Conservation (phyloP, 2,888 invertebrate genomes). For the Macropis europaea region DNA sequence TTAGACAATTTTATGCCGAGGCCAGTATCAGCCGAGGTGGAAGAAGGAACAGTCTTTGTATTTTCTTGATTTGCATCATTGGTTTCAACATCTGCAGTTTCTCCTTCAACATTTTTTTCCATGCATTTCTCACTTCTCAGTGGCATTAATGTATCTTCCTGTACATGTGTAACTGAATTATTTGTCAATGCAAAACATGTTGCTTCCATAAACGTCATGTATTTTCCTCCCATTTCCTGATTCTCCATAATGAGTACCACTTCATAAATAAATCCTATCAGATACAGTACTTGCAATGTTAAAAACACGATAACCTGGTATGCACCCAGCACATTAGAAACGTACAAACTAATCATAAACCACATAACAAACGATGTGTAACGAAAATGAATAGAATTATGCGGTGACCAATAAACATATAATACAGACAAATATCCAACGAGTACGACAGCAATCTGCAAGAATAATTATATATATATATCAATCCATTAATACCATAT, state of each 20-base stretch:
- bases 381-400: slow-evolving; percentile 85
- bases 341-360: slow-evolving; percentile 88
- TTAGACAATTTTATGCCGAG: slow-evolving; percentile 14
- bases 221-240: slow-evolving; percentile 80
- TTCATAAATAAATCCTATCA: slow-evolving; percentile 85
- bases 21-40: neutral
- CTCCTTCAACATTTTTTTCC: slow-evolving; percentile 1
- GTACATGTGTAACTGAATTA: slow-evolving; percentile 32
- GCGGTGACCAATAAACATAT: slow-evolving; percentile 88
- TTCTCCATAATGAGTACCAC: slow-evolving; percentile 81
- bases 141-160: slow-evolving; percentile 17
- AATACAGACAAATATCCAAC: slow-evolving; percentile 87
- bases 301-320: slow-evolving; percentile 89
- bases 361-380: slow-evolving; percentile 87
- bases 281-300: slow-evolving; percentile 84
- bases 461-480: slow-evolving; percentile 57
- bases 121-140: neutral
- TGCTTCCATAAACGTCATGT: slow-evolving; percentile 72
- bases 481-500: neutral
- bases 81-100: slow-evolving; percentile 8
- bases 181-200: slow-evolving; percentile 70
- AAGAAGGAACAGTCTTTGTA: neutral
- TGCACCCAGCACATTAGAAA: slow-evolving; percentile 88
- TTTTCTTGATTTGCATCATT: neutral
- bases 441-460: slow-evolving; percentile 85